Evolutionary conservation across 2,888 invertebrate genomes (phyloP).

Genomic region (Dryomyza anilis): DNA sequence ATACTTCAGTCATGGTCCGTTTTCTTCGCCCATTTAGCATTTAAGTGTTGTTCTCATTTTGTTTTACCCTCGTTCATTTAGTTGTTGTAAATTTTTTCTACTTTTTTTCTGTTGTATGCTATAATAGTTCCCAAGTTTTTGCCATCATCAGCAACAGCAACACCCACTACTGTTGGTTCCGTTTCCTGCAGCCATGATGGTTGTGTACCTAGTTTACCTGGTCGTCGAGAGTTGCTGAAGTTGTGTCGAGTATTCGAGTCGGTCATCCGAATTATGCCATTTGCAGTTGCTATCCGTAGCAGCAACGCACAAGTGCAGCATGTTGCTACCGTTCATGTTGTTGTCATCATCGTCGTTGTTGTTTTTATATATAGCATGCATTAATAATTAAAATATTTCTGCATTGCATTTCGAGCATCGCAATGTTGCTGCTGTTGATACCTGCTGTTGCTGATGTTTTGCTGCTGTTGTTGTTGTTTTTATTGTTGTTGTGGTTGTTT

Average conservation of each 20-base stretch:
- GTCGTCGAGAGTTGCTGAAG: conserved; percentile 7
- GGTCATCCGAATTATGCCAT: conserved; percentile 49
- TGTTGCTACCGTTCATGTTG: conserved; percentile 13
- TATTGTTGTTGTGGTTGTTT: conserved; percentile 11
- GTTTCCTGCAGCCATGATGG: conserved; percentile 6
- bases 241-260: conserved; percentile 37
- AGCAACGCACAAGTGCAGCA: conserved; percentile 8
- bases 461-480: too few species aligned
- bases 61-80: conserved; percentile 12
- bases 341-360: conserved; percentile 21
- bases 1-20: conserved; percentile 33
- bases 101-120: background rate
- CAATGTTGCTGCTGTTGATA: conserved; percentile 22
- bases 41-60: conserved; percentile 47
- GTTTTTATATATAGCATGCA: conserved; percentile 38
- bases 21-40: conserved; percentile 54
- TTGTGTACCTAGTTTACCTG: background rate
- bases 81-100: conserved; percentile 16
- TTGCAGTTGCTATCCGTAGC: conserved; percentile 31
- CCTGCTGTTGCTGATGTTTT: background rate
- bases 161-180: conserved; percentile 1
- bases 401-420: conserved; percentile 41
- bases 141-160: background rate
- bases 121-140: background rate
- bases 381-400: conserved; percentile 53